Conservation (phyloP, 2,113 vertebrate species). For the Nannospalax galili region DNA sequence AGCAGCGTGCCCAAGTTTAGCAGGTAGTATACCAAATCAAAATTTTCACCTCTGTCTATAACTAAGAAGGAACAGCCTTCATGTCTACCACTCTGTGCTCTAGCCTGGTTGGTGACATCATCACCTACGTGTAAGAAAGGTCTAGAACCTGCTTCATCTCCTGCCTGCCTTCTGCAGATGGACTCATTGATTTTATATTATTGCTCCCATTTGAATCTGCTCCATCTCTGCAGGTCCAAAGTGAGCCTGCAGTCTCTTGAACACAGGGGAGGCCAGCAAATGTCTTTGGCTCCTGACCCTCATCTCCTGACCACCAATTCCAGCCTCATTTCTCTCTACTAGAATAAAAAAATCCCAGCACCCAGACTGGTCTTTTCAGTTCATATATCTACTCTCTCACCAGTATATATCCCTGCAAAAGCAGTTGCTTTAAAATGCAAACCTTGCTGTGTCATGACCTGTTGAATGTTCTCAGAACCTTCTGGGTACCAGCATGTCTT, state of each 20-base stretch:
- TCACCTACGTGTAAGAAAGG: neutral
- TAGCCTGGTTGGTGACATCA: neutral
- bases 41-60: neutral
- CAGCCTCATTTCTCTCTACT: neutral
- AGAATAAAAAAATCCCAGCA: neutral
- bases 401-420: neutral
- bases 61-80: neutral
- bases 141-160: neutral
- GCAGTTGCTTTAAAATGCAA: neutral
- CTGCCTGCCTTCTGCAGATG: accelerated
- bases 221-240: neutral
- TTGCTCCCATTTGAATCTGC: neutral
- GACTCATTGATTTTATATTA: neutral
- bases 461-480: neutral
- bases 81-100: neutral
- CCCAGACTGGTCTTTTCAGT: neutral
- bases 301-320: neutral
- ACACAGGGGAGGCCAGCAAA: neutral
- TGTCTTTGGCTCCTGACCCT: neutral
- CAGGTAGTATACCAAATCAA: neutral
- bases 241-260: neutral
- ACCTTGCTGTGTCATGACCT: neutral
- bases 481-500: neutral
- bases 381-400: neutral
- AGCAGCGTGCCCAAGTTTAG: neutral